Conservation (phyloP, 35 echinoderm and acorn worm genomes). For the Lytechinus pictus region DNA sequence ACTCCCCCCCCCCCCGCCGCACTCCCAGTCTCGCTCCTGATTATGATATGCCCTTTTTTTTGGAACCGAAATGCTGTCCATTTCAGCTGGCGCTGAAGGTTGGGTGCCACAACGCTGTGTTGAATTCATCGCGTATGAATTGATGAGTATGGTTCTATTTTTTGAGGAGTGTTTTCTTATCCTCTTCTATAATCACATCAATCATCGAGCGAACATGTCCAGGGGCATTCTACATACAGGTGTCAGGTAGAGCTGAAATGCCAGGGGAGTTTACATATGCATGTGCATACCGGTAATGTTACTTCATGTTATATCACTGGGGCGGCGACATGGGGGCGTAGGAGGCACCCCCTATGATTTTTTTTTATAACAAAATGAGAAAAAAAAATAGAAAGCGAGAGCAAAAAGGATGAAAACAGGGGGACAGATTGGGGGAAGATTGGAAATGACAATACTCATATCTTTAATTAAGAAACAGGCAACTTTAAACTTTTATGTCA, state of each 20-base stretch:
- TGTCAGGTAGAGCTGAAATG: not conserved
- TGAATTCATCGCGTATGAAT: not conserved
- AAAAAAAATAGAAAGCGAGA: too few relatives aligned
- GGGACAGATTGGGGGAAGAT: too few relatives aligned
- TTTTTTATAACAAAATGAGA: too few relatives aligned
- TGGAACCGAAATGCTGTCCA: not conserved
- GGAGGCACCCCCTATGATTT: too few relatives aligned
- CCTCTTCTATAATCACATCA: not conserved
- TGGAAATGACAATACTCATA: too few relatives aligned
- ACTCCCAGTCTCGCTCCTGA: too few relatives aligned
- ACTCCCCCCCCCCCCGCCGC: too few relatives aligned
- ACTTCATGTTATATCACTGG: not conserved
- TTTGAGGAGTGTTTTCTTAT: not conserved
- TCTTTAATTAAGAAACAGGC: too few relatives aligned
- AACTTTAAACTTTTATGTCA: too few relatives aligned
- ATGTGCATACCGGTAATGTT: not conserved
- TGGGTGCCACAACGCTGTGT: not conserved
- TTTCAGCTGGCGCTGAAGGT: not conserved
- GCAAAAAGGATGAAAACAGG: too few relatives aligned
- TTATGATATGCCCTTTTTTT: not conserved
- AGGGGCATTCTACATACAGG: not conserved
- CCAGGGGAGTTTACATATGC: not conserved
- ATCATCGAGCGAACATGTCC: not conserved
- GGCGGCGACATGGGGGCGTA: too few relatives aligned
- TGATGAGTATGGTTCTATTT: not conserved